Percentiles rank a stretch among this genome's conserved stretches.
These are phyloP conservation scores for Epinephelus cyanopodus DNA, from an alignment of 2,113 vertebrate species.

Conservation along the genomic window DNA sequence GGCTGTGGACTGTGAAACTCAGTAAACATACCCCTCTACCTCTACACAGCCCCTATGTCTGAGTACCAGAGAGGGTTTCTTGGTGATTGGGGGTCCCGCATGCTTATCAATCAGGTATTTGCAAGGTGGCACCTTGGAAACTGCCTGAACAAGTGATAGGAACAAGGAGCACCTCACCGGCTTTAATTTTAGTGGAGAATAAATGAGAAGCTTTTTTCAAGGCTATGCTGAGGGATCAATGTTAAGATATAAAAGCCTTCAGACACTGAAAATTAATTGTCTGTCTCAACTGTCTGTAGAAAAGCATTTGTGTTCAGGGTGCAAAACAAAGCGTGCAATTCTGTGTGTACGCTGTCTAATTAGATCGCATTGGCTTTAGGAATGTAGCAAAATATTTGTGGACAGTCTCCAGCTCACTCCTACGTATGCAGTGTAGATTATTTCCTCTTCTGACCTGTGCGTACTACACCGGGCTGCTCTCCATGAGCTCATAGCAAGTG, in stretches of 20 bases:
- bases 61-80: not conserved
- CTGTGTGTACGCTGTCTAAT: conserved; percentile 16
- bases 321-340: not conserved
- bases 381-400: conserved; percentile 13
- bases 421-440: not conserved
- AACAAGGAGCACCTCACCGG: not conserved
- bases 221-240: conserved; percentile 15
- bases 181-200: no score
- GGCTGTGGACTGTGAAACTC: conserved; percentile 9
- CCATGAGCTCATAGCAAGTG: conserved; percentile 17
- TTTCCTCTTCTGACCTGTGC: conserved; percentile 29
- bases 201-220: not conserved
- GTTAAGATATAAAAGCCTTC: conserved; percentile 34
- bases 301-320: not conserved
- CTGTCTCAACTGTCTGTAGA: conserved; percentile 6
- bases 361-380: conserved; percentile 14
- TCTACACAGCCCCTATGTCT: not conserved
- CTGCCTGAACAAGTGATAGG: conserved; percentile 12
- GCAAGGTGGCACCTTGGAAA: conserved; percentile 17
- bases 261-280: conserved; percentile 20
- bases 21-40: not conserved
- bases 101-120: conserved; percentile 37
- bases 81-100: conserved; percentile 10
- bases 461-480: conserved; percentile 10
- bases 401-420: conserved; percentile 35